These are phyloP conservation scores for Amblyraja radiata DNA, from an alignment of 2,797 vertebrate genomes.

Conservation along the genomic window DNA sequence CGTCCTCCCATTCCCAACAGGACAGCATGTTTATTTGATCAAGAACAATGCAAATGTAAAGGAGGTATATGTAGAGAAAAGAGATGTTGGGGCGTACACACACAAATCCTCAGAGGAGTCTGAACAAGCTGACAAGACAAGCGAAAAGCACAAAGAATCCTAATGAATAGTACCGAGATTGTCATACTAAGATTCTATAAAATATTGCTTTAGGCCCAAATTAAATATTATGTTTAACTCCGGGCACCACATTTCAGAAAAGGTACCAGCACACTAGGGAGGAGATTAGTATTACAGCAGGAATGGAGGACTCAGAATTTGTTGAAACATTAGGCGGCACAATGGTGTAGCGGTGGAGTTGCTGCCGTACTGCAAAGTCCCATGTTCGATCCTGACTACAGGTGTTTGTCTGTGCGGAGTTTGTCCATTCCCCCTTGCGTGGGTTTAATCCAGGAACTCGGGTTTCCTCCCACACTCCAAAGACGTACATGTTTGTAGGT, in stretches of 20 bases:
- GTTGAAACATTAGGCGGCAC: neutral
- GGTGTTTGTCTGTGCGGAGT: too few species aligned
- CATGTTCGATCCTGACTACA: too few species aligned
- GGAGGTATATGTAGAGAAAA: neutral
- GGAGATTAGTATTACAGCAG: neutral
- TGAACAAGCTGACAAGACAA: neutral
- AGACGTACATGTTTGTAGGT: too few species aligned
- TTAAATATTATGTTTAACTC: neutral
- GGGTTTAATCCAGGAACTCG: too few species aligned
- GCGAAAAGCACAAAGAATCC: neutral
- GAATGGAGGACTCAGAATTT: neutral
- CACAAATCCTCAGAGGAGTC: neutral
- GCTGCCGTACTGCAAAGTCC: too few species aligned
- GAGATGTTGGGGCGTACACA: neutral
- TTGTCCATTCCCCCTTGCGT: too few species aligned
- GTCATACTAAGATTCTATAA: neutral
- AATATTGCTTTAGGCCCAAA: neutral
- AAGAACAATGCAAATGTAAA: neutral
- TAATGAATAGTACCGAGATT: neutral
- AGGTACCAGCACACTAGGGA: neutral
- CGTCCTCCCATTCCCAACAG: neutral
- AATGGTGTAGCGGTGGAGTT: too few species aligned
- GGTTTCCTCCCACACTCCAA: too few species aligned
- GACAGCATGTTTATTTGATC: neutral
- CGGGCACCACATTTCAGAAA: neutral